Base-by-base conservation (phyloP, 2,797 vertebrate genomes). In the Hipposideros larvatus region DNA sequence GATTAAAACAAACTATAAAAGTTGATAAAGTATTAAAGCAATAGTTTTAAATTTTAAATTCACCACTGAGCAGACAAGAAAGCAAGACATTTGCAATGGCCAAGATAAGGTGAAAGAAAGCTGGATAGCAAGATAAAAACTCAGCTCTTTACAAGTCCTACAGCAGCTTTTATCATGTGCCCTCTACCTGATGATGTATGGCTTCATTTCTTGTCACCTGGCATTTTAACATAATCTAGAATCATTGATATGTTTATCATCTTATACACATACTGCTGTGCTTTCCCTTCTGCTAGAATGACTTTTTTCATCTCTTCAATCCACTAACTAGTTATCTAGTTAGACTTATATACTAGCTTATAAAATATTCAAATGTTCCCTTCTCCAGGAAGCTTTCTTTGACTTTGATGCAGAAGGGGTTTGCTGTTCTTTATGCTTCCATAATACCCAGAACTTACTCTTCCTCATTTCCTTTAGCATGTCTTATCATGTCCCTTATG, bases 21-120 rank as follows among this genome's bases (percentile, higher is more conserved):
- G 11, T 21, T 87, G 31, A 70, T 66, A 31, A 85, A 75, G 24
- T 77, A 80, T 51, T 95, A 46, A 96, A 94, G 34, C 1, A 66
- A 59, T 57, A 57, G 43, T 71, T 96, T 59, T 51, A 57, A 75
- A 55, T 85, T 96, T 61, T 65, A 79, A 73, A 77, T 94, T 79
- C 37, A 87, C 46, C 61, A 78, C 41, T 77, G n/a, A 90, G 3
- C 13, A 74, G 19, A 86, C 11, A 85, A 88, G 15, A 48, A 73
- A 80, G 26, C 28, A 78, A 95, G 51, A 77, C 14, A 31, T 87
- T 70, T 53, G 4, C 1, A 70, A 66, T 89, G 22, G 21, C 31
- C 26, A 55, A 84, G 65, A 43, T 41, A 14, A 94, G 92, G 26
- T n/a, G 10, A 95, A 85, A 90, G 7, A 26, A 82, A 79, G 15